Conservation (phyloP, 1,140 invertebrate genomes). For the Diachasmimorpha longicaudata region DNA sequence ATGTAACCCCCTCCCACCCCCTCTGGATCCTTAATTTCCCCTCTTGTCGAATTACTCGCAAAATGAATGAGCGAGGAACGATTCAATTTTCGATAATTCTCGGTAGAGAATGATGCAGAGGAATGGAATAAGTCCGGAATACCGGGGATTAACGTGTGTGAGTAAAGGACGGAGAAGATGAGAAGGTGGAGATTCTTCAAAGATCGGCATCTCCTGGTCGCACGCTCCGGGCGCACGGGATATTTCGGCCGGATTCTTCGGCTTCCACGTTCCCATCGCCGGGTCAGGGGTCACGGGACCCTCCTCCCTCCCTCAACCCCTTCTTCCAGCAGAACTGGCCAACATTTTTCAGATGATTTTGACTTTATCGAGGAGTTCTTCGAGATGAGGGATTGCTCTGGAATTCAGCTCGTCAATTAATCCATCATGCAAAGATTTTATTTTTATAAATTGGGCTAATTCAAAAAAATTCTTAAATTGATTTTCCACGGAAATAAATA, state of each 20-base stretch:
- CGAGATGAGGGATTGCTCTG: too few species aligned
- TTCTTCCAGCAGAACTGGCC: background rate
- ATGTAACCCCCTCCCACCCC: too few species aligned
- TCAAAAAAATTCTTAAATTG: too few species aligned
- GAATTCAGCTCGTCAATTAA: too few species aligned
- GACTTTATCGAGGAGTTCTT: too few species aligned
- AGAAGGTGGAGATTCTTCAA: slow-evolving; percentile 2
- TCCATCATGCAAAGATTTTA: too few species aligned
- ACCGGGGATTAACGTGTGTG: background rate
- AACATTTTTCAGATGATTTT: too few species aligned
- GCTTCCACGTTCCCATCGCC: background rate
- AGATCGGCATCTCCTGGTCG: background rate
- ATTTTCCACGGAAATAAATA: too few species aligned
- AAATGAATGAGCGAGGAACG: background rate
- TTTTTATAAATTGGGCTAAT: too few species aligned
- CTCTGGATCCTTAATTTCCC: too few species aligned
- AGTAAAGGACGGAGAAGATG: background rate
- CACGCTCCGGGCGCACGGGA: background rate
- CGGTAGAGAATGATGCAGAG: background rate
- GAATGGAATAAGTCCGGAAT: background rate
- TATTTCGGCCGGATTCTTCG: slow-evolving; percentile 5
- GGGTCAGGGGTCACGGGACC: background rate
- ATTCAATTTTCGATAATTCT: slow-evolving; percentile 4
- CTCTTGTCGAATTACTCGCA: background rate
- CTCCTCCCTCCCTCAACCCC: background rate